These are phyloP conservation scores for Catajapyx aquilonaris DNA, from an alignment of 1,140 invertebrate genomes.

Conservation along the genomic window DNA sequence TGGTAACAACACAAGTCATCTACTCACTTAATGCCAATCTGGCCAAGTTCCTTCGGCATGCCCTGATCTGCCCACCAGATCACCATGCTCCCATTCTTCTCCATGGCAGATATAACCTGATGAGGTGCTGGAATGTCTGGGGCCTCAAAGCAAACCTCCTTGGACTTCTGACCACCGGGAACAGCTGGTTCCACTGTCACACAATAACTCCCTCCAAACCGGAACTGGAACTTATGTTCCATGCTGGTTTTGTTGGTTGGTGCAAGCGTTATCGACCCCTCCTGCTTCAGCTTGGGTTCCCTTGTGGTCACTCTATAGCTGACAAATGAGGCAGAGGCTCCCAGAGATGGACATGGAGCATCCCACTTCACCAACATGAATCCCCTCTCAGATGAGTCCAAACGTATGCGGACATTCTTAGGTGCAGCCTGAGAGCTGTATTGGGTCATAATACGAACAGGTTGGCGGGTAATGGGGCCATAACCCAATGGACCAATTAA, in stretches of 20 bases:
- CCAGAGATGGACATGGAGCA: conserved; percentile 11
- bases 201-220: conserved; percentile 28
- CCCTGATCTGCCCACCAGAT: conserved; percentile 33
- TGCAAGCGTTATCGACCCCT: conserved; percentile 21
- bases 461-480: conserved; percentile 34
- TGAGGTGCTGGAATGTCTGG: conserved; percentile 37
- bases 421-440: conserved; percentile 24
- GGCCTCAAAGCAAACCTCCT: conserved; percentile 26
- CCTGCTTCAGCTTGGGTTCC: conserved; percentile 25
- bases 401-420: conserved; percentile 6
- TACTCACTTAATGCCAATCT: too few relatives aligned
- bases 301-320: conserved; percentile 25
- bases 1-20: too few relatives aligned
- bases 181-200: conserved; percentile 26
- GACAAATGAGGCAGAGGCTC: conserved; percentile 2
- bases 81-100: conserved; percentile 31
- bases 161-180: too few relatives aligned
- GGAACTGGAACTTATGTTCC: conserved; percentile 5
- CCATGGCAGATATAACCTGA: conserved; percentile 31
- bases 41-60: conserved; percentile 12
- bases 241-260: conserved; percentile 23
- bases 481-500: conserved; percentile 34
- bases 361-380: conserved; percentile 14
- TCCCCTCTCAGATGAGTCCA: neutral
- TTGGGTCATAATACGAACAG: conserved; percentile 32